Percentiles rank a stretch among this genome's conserved stretches.
These are phyloP conservation scores for Trichopoda pennipes DNA, from an alignment of 2,888 invertebrate species.

Conservation along the genomic window DNA sequence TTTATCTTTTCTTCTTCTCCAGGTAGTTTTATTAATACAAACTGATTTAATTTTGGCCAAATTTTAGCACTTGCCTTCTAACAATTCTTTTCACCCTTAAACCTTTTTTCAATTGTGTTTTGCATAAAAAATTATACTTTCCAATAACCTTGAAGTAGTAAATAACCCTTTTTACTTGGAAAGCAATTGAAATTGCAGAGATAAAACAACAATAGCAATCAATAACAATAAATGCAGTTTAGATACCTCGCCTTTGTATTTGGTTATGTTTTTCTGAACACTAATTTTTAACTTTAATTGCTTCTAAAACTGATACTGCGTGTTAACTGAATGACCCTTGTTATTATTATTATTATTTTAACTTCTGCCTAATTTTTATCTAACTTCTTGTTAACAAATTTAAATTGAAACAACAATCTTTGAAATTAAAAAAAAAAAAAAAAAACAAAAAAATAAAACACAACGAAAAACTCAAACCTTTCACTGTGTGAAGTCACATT, in stretches of 20 bases:
- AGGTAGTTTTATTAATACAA: neutral
- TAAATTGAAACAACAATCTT: neutral
- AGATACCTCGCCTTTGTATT: neutral
- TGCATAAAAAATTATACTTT: slow-evolving; percentile 8
- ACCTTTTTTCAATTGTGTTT: slow-evolving; percentile 8
- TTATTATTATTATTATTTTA: slow-evolving; percentile 6
- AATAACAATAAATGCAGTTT: neutral
- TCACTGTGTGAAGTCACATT: slow-evolving; percentile 59
- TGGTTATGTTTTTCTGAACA: neutral
- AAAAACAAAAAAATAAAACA: neutral
- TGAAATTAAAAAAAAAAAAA: neutral
- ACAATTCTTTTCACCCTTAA: slow-evolving; percentile 2
- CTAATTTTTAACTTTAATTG: slow-evolving; percentile 52
- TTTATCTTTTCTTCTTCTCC: neutral
- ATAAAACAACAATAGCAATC: neutral
- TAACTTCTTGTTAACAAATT: slow-evolving; percentile 25
- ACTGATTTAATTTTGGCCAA: neutral
- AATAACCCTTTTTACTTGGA: slow-evolving; percentile 24
- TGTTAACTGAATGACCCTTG: slow-evolving; percentile 21
- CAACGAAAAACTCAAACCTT: neutral
- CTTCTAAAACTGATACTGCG: slow-evolving; percentile 41
- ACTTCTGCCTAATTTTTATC: slow-evolving; percentile 18
- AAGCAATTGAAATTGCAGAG: neutral
- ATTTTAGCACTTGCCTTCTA: slow-evolving; percentile 33
- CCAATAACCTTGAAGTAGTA: slow-evolving; percentile 1